A percentile compares a stretch with the other conserved stretches of the same genome.
These are phyloP conservation scores for Stenodema calcarata DNA, from an alignment of 2,888 invertebrate genomes.

Conservation along the genomic window DNA sequence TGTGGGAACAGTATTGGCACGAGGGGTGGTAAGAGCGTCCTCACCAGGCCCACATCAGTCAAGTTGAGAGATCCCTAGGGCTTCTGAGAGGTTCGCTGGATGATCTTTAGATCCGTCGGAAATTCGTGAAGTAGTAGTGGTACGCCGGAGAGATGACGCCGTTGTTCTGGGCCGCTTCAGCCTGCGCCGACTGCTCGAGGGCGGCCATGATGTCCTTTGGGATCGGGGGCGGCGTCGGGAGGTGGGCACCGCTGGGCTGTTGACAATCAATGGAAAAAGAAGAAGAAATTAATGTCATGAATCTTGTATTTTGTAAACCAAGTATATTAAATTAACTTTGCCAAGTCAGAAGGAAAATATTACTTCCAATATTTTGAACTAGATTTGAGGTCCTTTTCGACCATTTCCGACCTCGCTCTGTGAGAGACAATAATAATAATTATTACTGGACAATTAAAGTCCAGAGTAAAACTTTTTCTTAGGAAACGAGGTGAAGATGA, in stretches of 20 bases:
- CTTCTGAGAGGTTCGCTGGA: not conserved
- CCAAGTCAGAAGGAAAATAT: too few species aligned
- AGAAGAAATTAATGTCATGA: too few species aligned
- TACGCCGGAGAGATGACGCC: slow-evolving; percentile 47
- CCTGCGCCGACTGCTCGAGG: slow-evolving; percentile 53
- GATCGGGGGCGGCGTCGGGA: slow-evolving; percentile 60
- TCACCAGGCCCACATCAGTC: not conserved
- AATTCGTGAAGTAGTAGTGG: slow-evolving; percentile 48
- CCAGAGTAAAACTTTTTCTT: too few species aligned
- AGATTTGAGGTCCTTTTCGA: too few species aligned
- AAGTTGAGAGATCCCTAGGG: not conserved
- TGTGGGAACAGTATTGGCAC: not conserved
- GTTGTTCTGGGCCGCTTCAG: slow-evolving; percentile 54
- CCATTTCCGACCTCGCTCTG: too few species aligned
- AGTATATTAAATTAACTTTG: too few species aligned
- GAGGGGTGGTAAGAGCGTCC: not conserved
- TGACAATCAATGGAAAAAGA: too few species aligned
- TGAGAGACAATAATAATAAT: too few species aligned
- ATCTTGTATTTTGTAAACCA: too few species aligned
- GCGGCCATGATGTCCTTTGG: slow-evolving; percentile 58
- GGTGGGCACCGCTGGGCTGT: slow-evolving; percentile 56
- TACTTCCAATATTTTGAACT: too few species aligned
- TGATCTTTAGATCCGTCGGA: slow-evolving; percentile 1
- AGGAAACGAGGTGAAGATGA: too few species aligned
- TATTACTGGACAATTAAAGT: too few species aligned